phyloP scores from a whole-genome alignment of 2,797 vertebrate genomes.

The Girardinus metallicus region DNA sequence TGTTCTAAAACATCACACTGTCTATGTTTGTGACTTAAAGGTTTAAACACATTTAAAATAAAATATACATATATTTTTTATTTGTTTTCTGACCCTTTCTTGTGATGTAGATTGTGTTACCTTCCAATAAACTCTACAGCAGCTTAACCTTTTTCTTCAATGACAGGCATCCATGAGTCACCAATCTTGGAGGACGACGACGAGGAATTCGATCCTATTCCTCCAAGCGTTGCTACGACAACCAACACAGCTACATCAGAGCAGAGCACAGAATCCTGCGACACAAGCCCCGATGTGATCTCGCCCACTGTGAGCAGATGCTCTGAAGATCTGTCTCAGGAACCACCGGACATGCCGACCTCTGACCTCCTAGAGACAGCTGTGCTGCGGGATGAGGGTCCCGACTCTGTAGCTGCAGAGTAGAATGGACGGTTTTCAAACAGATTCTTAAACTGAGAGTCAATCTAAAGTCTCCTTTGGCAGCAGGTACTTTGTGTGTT shows the following conservation, averaged over 20 bases:
- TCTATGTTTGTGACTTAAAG: not conserved
- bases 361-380: conserved; percentile 80
- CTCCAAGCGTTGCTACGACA: conserved; percentile 84
- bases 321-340: conserved; percentile 92
- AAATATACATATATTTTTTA: not conserved
- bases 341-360: conserved; percentile 80
- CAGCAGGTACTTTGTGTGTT: conserved; percentile 28
- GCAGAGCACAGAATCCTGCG: conserved; percentile 95
- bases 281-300: conserved; percentile 91
- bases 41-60: not conserved
- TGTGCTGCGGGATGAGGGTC: conserved; percentile 79
- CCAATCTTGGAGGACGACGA: conserved; percentile 88
- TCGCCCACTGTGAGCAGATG: conserved; percentile 91
- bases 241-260: conserved; percentile 89
- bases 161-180: conserved; percentile 88
- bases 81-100: not conserved
- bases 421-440: conserved; percentile 38
- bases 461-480: conserved; percentile 21
- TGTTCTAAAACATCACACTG: not conserved
- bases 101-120: not conserved
- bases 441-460: conserved; percentile 28
- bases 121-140: not conserved
- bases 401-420: conserved; percentile 78
- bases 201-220: conserved; percentile 88
- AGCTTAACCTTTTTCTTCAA: conserved; percentile 1